Evolutionary conservation across 1,140 invertebrate genomes (phyloP).

Genomic region (Leptopilina clavipes): DNA sequence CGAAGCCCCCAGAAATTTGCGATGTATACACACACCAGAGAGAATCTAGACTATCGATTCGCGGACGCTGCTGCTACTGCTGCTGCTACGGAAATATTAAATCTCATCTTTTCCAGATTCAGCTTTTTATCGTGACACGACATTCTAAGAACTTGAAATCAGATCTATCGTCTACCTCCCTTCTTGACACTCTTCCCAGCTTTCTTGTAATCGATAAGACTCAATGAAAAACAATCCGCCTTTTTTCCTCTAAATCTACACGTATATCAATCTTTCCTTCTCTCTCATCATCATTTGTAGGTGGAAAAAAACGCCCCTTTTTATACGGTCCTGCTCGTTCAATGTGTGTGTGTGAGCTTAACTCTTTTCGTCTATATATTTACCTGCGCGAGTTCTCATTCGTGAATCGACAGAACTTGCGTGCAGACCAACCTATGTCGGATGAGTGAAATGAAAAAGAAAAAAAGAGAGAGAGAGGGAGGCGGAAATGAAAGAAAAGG

Average conservation of each 20-base stretch:
- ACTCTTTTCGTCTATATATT: conserved; percentile 7
- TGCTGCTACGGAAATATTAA: conserved; percentile 8
- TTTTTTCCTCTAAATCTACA: background rate
- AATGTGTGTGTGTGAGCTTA: background rate
- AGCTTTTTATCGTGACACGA: background rate
- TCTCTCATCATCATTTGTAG: background rate
- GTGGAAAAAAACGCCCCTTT: background rate
- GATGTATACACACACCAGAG: background rate
- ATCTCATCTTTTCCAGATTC: conserved; percentile 3
- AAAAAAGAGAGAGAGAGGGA: background rate
- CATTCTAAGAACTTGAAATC: background rate
- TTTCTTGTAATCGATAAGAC: background rate
- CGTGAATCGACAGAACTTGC: background rate
- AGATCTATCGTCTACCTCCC: background rate
- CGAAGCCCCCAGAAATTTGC: conserved; percentile 15
- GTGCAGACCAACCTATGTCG: background rate
- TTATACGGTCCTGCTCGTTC: background rate
- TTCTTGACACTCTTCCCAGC: background rate
- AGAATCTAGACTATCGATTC: conserved; percentile 32
- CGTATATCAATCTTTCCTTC: background rate
- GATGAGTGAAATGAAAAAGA: background rate
- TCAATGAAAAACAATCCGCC: background rate
- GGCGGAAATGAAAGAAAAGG: conserved; percentile 11
- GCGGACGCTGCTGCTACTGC: background rate
- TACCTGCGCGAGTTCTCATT: background rate